Percentiles rank a stretch among this genome's conserved stretches.
phyloP scores from a whole-genome alignment of 2,797 vertebrate species.

The Muraenolepis orangiensis region DNA sequence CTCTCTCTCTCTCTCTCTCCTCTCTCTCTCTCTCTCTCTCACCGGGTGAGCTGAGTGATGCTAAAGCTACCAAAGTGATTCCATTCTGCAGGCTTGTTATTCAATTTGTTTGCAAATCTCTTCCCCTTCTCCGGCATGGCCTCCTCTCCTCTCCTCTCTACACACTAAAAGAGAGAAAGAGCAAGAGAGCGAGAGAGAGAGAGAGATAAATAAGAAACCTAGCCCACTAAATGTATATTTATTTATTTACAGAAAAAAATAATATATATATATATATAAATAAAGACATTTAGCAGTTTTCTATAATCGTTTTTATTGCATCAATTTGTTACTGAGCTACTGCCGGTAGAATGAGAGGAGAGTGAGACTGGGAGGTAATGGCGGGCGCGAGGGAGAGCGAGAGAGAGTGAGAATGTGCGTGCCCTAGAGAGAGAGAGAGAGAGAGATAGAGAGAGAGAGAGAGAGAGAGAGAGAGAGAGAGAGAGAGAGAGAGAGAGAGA shows the following conservation, averaged over 20 bases:
- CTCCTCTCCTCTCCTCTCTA: too few relatives aligned
- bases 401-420: too few relatives aligned
- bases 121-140: slow-evolving; percentile 31
- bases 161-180: slow-evolving; percentile 30
- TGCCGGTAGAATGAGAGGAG: slow-evolving; percentile 20
- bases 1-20: too few relatives aligned
- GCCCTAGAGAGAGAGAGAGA: too few relatives aligned
- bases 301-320: slow-evolving; percentile 57
- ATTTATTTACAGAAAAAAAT: too few relatives aligned
- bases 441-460: too few relatives aligned
- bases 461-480: too few relatives aligned
- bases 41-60: slow-evolving; percentile 64
- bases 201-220: slow-evolving; percentile 44
- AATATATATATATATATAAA: too few relatives aligned
- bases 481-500: too few relatives aligned
- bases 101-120: slow-evolving; percentile 74
- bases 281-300: too few relatives aligned
- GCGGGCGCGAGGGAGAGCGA: too few relatives aligned
- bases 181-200: slow-evolving; percentile 12
- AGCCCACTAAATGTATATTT: slow-evolving; percentile 33
- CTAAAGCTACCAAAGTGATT: slow-evolving; percentile 66
- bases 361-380: slow-evolving; percentile 18
- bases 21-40: slow-evolving; percentile 34
- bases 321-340: slow-evolving; percentile 46
- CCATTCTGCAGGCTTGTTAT: slow-evolving; percentile 71